Conservation (phyloP, 2,888 invertebrate species). For the Encarsia formosa region DNA sequence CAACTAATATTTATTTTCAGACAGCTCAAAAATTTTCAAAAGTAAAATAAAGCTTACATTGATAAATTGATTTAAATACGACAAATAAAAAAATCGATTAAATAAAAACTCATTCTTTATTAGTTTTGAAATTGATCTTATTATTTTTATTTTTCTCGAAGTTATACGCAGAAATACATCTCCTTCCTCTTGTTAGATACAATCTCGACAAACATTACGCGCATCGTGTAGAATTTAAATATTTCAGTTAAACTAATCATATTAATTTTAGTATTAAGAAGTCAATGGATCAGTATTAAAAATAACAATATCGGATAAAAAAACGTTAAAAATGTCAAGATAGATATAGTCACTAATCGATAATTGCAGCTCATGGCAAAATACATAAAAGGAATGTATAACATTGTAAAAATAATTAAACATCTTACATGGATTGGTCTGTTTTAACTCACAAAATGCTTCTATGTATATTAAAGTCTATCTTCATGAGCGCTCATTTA, state of each 20-base stretch:
- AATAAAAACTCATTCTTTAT: not conserved
- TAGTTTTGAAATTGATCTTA: slow-evolving; percentile 26
- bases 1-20: not conserved
- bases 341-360: slow-evolving; percentile 17
- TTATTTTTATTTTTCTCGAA: slow-evolving; percentile 25
- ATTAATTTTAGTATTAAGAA: no score
- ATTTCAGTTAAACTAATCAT: slow-evolving; percentile 16
- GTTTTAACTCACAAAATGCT: slow-evolving; percentile 12
- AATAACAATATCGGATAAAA: not conserved
- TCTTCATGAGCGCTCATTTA: slow-evolving; percentile 20
- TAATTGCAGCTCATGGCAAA: slow-evolving; percentile 22
- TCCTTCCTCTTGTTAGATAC: slow-evolving; percentile 24
- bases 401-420: slow-evolving; percentile 7
- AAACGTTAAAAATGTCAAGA: slow-evolving; percentile 17
- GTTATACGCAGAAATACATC: slow-evolving; percentile 27
- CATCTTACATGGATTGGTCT: not conserved
- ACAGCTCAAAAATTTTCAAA: not conserved
- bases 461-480: slow-evolving; percentile 14
- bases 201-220: slow-evolving; percentile 19
- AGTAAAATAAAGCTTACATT: not conserved
- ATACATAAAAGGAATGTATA: slow-evolving; percentile 21
- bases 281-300: not conserved
- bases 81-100: no score
- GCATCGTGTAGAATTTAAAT: slow-evolving; percentile 19
- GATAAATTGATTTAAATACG: no score